Evolutionary conservation across 2,888 invertebrate species (phyloP).

Genomic region (Azorinus chamasolen): DNA sequence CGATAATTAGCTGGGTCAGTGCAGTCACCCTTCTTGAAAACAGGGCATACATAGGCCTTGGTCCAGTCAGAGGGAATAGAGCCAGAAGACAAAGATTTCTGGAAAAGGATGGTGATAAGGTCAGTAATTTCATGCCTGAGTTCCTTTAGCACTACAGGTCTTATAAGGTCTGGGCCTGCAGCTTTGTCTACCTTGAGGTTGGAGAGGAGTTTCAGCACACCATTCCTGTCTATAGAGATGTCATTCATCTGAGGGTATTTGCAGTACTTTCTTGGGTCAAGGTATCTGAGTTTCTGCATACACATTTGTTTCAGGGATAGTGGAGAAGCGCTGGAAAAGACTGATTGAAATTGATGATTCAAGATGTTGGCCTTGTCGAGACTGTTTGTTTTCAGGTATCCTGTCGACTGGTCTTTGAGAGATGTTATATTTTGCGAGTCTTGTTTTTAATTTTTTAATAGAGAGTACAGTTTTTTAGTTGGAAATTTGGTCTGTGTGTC

Average conservation of each 20-base stretch:
- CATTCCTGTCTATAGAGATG: constrained; percentile 1
- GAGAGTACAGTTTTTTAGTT: constrained; percentile 12
- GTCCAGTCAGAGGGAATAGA: constrained; percentile 21
- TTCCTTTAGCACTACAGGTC: constrained; percentile 10
- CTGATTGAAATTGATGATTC: constrained; percentile 18
- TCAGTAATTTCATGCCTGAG: constrained; percentile 12
- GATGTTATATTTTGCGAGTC: constrained; percentile 3
- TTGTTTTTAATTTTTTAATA: constrained; percentile 16
- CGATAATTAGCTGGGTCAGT: constrained; percentile 26
- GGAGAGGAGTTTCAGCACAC: constrained; percentile 9
- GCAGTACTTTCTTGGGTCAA: not conserved
- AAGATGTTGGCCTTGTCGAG: constrained; percentile 7
- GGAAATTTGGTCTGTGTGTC: not conserved
- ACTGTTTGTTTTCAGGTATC: constrained; percentile 1
- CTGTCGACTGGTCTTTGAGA: constrained; percentile 3
- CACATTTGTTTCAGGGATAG: constrained; percentile 8
- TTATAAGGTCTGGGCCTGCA: constrained; percentile 9
- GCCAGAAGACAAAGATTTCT: constrained; percentile 5
- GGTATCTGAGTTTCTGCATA: constrained; percentile 2
- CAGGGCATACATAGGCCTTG: constrained; percentile 8
- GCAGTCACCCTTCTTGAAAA: constrained; percentile 22
- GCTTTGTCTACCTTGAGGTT: constrained; percentile 17
- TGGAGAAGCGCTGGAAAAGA: constrained; percentile 4
- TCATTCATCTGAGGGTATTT: constrained; percentile 6
- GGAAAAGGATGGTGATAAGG: constrained; percentile 7